Percentiles rank a stretch among this genome's conserved stretches.
Evolutionary conservation across 1,140 invertebrate genomes (phyloP).

Genomic region (Cydia strobilella): DNA sequence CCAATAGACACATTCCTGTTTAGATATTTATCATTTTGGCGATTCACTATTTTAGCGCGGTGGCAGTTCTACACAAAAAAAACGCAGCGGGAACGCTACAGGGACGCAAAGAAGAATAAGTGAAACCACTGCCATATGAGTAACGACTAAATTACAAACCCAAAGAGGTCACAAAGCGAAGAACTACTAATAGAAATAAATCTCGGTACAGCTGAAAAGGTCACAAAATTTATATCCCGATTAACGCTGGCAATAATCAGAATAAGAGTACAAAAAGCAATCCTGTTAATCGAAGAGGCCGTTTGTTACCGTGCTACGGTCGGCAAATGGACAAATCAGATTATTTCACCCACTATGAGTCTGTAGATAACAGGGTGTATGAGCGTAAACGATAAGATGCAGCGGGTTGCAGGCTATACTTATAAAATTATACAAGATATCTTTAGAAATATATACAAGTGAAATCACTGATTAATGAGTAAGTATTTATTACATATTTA

Average conservation of each 20-base stretch:
- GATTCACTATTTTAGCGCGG: too few relatives aligned
- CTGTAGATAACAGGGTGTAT: constrained; percentile 65
- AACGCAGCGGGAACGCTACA: too few relatives aligned
- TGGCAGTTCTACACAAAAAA: too few relatives aligned
- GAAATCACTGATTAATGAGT: too few relatives aligned
- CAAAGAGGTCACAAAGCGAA: neutral
- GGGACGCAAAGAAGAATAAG: too few relatives aligned
- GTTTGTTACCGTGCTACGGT: constrained; percentile 69
- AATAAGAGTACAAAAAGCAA: constrained; percentile 69
- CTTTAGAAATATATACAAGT: too few relatives aligned
- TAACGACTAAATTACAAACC: too few relatives aligned
- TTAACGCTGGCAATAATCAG: constrained; percentile 53
- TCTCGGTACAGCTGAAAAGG: neutral
- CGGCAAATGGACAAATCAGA: constrained; percentile 79
- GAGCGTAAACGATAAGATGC: constrained; percentile 37
- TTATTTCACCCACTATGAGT: constrained; percentile 78
- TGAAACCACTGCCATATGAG: too few relatives aligned
- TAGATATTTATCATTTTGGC: too few relatives aligned
- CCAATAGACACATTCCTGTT: too few relatives aligned
- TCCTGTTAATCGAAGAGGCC: constrained; percentile 74
- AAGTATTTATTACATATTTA: too few relatives aligned
- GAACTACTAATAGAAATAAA: constrained; percentile 28
- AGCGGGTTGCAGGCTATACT: constrained; percentile 34
- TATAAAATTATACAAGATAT: neutral
- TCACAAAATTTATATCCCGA: constrained; percentile 26